Evolutionary conservation across 2,113 vertebrate genomes (phyloP), one percentile per base, ranked within the genome.

Genomic region (Rallus limicola): DNA sequence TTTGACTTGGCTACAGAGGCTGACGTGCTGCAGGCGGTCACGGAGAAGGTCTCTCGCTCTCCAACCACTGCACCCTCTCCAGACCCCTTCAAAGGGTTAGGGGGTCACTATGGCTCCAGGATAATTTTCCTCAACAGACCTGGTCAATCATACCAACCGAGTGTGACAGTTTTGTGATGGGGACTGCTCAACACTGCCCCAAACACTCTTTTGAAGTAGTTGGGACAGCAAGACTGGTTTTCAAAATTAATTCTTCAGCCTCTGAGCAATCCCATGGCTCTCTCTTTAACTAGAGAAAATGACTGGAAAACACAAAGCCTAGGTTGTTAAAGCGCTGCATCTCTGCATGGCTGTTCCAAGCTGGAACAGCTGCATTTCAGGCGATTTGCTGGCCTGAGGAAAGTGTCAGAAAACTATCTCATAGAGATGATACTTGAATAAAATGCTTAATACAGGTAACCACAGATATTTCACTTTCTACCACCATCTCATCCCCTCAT

Each of bases 121-220:
- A 52, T 52, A 78, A 86, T 90, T 95, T 96, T 90, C 83, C 77
- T 87, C 88, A 91, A 17, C 29, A 90, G 84, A 84, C 48, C 80
- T 11, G 72, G 87, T 92, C 97, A 77, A 91, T 96, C 95, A 96
- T 85, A 80, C 56, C 93, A 91, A 93, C 76, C 21, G 44, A 88
- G 55, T 72, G 92, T 97, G 96, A 94, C 94, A 96, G 92, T 75
- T 91, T 60, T 65, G 79, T 86, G 78, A 96, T 28, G 89, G 88
- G 79, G 84, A 95, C 26, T 79, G 21, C 78, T 78, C 84, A 62
- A 20, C 91, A 24, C 60, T 67, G 63, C 71, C 79, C 55, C 64
- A 67, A 95, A 93, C 13, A 40, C 6, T 40, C 94, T 64, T 97
- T 94, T 97, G 95, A 96, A 97, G 97, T 83, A 53, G 53, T 77